phyloP scores from a whole-genome alignment of 2,113 vertebrate genomes.

The Tichodroma muraria region DNA sequence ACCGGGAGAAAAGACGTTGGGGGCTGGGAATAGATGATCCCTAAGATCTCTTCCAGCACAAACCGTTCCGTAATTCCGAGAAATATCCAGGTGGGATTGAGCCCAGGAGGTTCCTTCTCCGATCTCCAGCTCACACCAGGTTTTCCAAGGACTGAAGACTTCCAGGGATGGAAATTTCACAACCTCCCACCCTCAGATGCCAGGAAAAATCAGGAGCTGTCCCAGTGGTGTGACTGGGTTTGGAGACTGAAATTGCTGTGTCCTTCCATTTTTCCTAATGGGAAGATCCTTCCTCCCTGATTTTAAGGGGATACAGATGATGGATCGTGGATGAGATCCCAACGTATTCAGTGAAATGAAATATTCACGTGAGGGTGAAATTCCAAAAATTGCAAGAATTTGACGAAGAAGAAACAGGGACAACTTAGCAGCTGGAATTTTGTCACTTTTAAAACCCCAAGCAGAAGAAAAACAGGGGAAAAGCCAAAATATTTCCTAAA shows the following conservation, averaged over 20 bases:
- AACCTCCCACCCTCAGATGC: background rate
- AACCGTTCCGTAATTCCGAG: fast-evolving
- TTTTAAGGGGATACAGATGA: background rate
- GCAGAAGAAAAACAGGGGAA: background rate
- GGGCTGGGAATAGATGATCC: background rate
- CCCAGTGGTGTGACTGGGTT: background rate
- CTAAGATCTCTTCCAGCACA: background rate
- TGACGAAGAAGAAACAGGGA: background rate
- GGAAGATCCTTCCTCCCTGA: background rate
- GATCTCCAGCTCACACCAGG: background rate
- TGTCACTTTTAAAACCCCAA: background rate
- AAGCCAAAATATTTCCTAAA: background rate
- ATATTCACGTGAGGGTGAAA: background rate
- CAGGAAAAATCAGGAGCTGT: background rate
- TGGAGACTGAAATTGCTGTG: background rate
- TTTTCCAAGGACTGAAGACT: background rate
- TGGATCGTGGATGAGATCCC: background rate
- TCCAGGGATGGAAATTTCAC: background rate
- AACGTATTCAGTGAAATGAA: fast-evolving
- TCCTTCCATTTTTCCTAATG: background rate
- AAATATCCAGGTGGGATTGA: background rate
- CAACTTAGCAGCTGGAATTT: background rate
- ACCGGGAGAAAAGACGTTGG: fast-evolving
- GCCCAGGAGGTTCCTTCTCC: background rate
- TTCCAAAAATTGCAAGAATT: background rate